Evolutionary conservation across 2,888 invertebrate genomes (phyloP).

Genomic region (Vanessa cardui): DNA sequence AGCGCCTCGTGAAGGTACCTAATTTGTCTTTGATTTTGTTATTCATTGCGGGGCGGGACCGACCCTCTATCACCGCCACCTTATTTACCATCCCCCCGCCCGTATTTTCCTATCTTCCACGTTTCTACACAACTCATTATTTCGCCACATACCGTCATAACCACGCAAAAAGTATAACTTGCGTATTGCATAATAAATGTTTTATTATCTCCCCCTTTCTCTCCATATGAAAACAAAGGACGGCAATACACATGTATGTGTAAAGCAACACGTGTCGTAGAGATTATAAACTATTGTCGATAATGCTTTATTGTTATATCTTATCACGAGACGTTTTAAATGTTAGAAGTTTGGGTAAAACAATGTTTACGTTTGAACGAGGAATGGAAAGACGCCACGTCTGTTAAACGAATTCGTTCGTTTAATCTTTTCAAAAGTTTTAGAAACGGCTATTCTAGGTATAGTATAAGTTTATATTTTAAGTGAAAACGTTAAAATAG

Average conservation of each 20-base stretch:
- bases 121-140: constrained; percentile 45
- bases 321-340: constrained; percentile 17
- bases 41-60: constrained; percentile 53
- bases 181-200: constrained; percentile 26
- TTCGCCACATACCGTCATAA: constrained; percentile 41
- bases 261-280: constrained; percentile 21
- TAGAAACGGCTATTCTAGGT: background rate
- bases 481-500: no score
- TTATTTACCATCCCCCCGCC: constrained; percentile 31
- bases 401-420: background rate
- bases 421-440: constrained; percentile 1
- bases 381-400: background rate
- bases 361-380: background rate
- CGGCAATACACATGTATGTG: background rate
- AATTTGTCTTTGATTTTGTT: constrained; percentile 61
- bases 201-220: constrained; percentile 19
- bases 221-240: constrained; percentile 30
- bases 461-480: background rate
- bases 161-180: constrained; percentile 34
- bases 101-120: constrained; percentile 42
- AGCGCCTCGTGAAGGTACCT: constrained; percentile 9
- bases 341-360: constrained; percentile 4
- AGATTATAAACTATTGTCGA: constrained; percentile 19
- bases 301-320: constrained; percentile 18
- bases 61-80: constrained; percentile 8